A percentile compares a stretch with the other conserved stretches of the same genome.
Evolutionary conservation across 2,888 invertebrate genomes (phyloP).

Genomic region (Pomacea canaliculata): DNA sequence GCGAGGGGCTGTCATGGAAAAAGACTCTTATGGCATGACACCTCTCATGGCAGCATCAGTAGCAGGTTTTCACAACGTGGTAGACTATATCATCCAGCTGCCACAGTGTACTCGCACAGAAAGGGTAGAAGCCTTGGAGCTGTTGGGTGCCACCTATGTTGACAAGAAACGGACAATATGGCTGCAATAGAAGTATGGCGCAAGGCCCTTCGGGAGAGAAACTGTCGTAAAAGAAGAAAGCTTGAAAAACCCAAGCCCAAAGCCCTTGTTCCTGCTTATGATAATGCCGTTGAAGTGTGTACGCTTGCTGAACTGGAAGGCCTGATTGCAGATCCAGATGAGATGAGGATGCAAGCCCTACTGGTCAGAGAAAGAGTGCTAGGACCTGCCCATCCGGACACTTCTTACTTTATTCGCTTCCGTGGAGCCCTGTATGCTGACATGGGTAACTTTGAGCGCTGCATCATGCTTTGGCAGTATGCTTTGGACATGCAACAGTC

Average conservation of each 20-base stretch:
- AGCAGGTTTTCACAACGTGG: slow-evolving; percentile 92
- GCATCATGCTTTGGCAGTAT: slow-evolving; percentile 96
- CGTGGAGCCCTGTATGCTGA: slow-evolving; percentile 95
- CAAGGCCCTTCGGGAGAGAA: slow-evolving; percentile 73
- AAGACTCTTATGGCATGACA: slow-evolving; percentile 96
- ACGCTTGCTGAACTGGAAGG: slow-evolving; percentile 85
- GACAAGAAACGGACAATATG: slow-evolving; percentile 96
- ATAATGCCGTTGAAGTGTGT: slow-evolving; percentile 86
- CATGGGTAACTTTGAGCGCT: slow-evolving; percentile 85
- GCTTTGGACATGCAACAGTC: slow-evolving; percentile 95
- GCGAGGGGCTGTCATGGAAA: slow-evolving; percentile 91
- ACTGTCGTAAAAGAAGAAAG: slow-evolving; percentile 34
- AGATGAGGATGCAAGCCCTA: slow-evolving; percentile 90
- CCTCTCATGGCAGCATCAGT: slow-evolving; percentile 91
- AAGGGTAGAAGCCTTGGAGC: slow-evolving; percentile 89
- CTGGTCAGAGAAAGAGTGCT: slow-evolving; percentile 92
- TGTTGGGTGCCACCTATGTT: slow-evolving; percentile 95
- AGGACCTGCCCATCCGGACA: slow-evolving; percentile 93
- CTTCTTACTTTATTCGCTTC: slow-evolving; percentile 95
- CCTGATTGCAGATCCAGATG: slow-evolving; percentile 91
- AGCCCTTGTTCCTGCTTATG: slow-evolving; percentile 87
- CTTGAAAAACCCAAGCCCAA: slow-evolving; percentile 80
- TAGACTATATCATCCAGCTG: slow-evolving; percentile 84
- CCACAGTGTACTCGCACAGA: slow-evolving; percentile 75
- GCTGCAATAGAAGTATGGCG: slow-evolving; percentile 88